Evolutionary conservation across 1,140 invertebrate species (phyloP), one percentile per base, ranked within the genome.

Genomic region (Spodoptera frugiperda): DNA sequence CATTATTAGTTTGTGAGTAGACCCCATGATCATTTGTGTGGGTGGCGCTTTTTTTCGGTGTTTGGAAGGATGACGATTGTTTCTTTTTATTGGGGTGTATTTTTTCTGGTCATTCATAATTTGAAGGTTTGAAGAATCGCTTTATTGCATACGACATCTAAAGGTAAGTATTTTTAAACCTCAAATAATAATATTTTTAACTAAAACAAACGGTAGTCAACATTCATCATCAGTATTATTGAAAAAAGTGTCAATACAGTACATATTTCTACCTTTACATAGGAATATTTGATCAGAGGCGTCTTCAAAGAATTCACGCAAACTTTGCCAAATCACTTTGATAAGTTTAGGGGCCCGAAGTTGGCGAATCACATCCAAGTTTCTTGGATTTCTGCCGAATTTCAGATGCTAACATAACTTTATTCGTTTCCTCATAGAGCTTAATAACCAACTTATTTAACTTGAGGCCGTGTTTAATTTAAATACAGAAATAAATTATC

Each of bases 321-420:
- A 85, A 90, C 81, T 92, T 89, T 89, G 85, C 89, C 89, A 92
- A 92, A 91, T 91, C 90, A 87, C 87, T 90, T 89, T 84, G 83
- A 85, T 83, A 91, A 89, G 83, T 91, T 87, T 82, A 83, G 77
- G 82, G 79, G 82, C 74, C 80, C 71, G 54, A 78, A 88, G 82
- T 88, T 84, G 81, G 82, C 78, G 76, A 85, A 89, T 89, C 84
- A 84, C 80, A 78, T 81, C 72, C 71, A 90, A 89, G 67, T 91
- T 90, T 85, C 73, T 88, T 90, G 89, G 88, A 88, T 76, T 79
- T 80, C 63, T 85, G 90, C 90, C 89, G 85, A 89, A 89, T 84
- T 83, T 78, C 82, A 61, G 55, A 80, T 19, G 76, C 82, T 84
- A 80, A 88, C 87, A 82, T 84, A 87, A 87, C 84, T 89, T 89